phyloP scores from a whole-genome alignment of 2,797 vertebrate genomes.

The Varecia variegata region DNA sequence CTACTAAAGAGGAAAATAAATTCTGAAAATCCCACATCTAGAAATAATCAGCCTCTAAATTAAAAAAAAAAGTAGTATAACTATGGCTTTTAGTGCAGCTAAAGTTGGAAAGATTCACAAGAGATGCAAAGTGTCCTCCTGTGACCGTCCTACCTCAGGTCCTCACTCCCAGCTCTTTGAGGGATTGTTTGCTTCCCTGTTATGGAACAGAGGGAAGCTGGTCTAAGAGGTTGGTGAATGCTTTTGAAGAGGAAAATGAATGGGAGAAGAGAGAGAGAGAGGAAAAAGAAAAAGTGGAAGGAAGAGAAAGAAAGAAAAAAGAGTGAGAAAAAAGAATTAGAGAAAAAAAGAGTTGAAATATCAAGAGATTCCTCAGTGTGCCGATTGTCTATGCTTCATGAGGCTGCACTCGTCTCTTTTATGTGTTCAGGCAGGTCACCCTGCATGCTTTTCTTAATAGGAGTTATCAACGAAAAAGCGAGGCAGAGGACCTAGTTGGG shows the following conservation, averaged over 20 bases:
- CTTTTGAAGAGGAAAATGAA: slow-evolving; percentile 4
- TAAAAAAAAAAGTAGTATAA: slow-evolving; percentile 22
- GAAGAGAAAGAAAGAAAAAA: neutral
- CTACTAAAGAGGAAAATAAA: slow-evolving; percentile 31
- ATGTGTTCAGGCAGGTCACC: slow-evolving; percentile 57
- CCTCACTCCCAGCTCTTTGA: neutral
- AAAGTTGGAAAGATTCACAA: slow-evolving; percentile 72
- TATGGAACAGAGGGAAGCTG: neutral
- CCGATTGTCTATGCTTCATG: neutral
- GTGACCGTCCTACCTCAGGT: slow-evolving; percentile 26
- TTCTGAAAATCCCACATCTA: neutral
- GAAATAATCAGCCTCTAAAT: slow-evolving; percentile 51
- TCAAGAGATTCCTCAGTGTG: neutral
- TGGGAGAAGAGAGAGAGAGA: neutral
- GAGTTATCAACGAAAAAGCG: neutral
- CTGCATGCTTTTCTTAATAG: neutral
- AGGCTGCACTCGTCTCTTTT: slow-evolving; percentile 46
- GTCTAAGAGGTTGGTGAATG: neutral
- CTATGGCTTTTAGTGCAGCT: neutral
- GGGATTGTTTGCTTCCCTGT: slow-evolving; percentile 1
- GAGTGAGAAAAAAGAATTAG: neutral
- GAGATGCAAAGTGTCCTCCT: slow-evolving; percentile 46
- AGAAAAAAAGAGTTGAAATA: neutral
- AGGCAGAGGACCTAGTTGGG: neutral
- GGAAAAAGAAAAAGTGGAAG: neutral